phyloP scores from a whole-genome alignment of 2,888 invertebrate genomes.

The Temnothorax unifasciatus region DNA sequence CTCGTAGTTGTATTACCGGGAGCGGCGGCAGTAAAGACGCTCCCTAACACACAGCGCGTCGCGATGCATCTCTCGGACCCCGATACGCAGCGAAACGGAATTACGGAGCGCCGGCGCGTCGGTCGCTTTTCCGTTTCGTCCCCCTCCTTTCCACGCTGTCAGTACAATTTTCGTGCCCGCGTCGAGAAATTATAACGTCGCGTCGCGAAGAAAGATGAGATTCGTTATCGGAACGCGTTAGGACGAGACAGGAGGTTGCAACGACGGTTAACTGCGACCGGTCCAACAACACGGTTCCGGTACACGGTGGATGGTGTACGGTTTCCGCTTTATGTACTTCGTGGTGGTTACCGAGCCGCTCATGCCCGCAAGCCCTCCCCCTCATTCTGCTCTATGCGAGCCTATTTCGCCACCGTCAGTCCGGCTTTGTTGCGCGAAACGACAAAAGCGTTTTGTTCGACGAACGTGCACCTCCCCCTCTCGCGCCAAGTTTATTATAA shows the following conservation, averaged over 20 bases:
- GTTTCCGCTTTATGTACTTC: conserved; percentile 80
- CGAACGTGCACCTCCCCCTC: conserved; percentile 58
- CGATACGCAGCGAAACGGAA: conserved; percentile 58
- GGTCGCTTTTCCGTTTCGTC: conserved; percentile 11
- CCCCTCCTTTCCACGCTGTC: not conserved
- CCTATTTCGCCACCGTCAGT: conserved; percentile 61
- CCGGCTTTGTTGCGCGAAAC: conserved; percentile 75
- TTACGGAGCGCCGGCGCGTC: conserved; percentile 38
- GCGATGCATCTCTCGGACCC: conserved; percentile 23
- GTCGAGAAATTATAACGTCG: conserved; percentile 11
- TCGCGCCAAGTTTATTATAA: conserved; percentile 77
- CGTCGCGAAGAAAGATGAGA: conserved; percentile 3
- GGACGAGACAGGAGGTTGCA: conserved; percentile 30
- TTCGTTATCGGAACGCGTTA: conserved; percentile 20
- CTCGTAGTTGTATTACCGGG: conserved; percentile 57
- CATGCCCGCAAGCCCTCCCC: conserved; percentile 58
- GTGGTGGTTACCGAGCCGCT: conserved; percentile 79
- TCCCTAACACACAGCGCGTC: conserved; percentile 44
- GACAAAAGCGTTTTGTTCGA: conserved; percentile 82
- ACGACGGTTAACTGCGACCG: conserved; percentile 52
- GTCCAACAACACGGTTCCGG: conserved; percentile 62
- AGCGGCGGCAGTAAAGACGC: conserved; percentile 23
- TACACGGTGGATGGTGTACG: conserved; percentile 72
- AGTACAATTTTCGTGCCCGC: not conserved
- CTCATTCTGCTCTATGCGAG: conserved; percentile 36